Percentiles rank a stretch among this genome's conserved stretches.
Conservation (phyloP, 2,113 vertebrate species). For the Plectropomus leopardus region DNA sequence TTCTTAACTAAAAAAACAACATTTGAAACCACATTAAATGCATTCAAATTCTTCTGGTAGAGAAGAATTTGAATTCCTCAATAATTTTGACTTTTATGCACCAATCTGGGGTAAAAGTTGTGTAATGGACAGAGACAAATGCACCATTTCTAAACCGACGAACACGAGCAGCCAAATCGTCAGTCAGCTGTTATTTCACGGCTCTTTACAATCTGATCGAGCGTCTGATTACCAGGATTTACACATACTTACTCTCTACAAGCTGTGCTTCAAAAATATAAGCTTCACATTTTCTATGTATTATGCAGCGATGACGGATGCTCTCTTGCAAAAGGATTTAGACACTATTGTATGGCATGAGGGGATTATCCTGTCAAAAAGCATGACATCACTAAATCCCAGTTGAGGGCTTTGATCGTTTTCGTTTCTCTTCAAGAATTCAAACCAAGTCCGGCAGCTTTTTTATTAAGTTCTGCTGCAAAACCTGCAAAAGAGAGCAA, state of each 20-base stretch:
- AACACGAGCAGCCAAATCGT: background rate
- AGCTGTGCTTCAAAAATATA: background rate
- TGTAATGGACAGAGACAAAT: background rate
- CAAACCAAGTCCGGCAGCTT: background rate
- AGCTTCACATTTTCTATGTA: background rate
- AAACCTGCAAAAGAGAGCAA: background rate
- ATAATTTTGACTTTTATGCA: constrained; percentile 12
- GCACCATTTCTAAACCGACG: constrained; percentile 19
- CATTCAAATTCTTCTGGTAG: background rate
- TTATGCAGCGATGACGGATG: background rate
- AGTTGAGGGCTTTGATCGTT: constrained; percentile 27
- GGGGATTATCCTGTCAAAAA: constrained; percentile 40
- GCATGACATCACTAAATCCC: constrained; percentile 37
- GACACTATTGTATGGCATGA: background rate
- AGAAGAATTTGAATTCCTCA: background rate
- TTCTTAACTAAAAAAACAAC: no score
- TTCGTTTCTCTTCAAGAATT: background rate
- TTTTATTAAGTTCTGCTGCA: constrained; percentile 3
- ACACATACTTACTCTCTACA: background rate
- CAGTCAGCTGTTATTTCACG: constrained; percentile 20
- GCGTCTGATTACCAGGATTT: constrained; percentile 17
- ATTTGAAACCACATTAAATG: background rate
- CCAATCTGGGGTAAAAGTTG: constrained; percentile 15
- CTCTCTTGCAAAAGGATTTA: background rate
- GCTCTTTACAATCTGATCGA: constrained; percentile 38